phyloP scores from a whole-genome alignment of 2,797 vertebrate genomes.

The Labroides dimidiatus region DNA sequence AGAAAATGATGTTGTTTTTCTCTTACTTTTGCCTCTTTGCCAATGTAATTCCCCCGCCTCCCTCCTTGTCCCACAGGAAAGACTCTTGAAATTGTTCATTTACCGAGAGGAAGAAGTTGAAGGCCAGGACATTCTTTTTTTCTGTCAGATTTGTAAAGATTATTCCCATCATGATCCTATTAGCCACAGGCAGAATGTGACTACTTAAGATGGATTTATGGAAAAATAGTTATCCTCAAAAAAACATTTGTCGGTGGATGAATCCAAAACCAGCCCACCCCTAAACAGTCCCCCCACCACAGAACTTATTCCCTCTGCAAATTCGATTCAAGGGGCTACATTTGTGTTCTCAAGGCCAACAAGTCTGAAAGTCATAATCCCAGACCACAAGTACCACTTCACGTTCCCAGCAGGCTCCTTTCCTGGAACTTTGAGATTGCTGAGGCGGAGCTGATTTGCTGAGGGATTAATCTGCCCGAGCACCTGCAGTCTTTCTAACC shows the following conservation, averaged over 20 bases:
- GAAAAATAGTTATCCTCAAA: conserved; percentile 80
- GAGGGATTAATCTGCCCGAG: conserved; percentile 76
- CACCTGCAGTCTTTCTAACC: conserved; percentile 76
- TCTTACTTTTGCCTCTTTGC: conserved; percentile 69
- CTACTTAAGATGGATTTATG: conserved; percentile 88
- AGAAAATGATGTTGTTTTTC: conserved; percentile 76
- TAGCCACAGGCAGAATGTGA: conserved; percentile 86
- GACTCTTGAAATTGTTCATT: conserved; percentile 85
- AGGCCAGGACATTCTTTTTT: conserved; percentile 84
- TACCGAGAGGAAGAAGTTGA: conserved; percentile 87
- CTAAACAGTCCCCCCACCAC: conserved; percentile 10
- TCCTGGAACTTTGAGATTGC: conserved; percentile 77
- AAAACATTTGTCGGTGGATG: conserved; percentile 72
- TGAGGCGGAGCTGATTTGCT: conserved; percentile 79
- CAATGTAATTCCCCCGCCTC: conserved; percentile 56
- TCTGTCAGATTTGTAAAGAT: conserved; percentile 88
- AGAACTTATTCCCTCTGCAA: conserved; percentile 71
- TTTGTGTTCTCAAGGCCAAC: conserved; percentile 81
- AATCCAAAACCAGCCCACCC: conserved; percentile 46
- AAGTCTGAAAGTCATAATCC: conserved; percentile 84
- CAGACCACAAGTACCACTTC: conserved; percentile 81
- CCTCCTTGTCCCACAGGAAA: conserved; percentile 83
- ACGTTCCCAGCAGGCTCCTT: conserved; percentile 78
- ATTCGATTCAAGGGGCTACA: conserved; percentile 76
- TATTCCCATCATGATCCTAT: conserved; percentile 88